Percentiles rank a stretch among this genome's conserved stretches.
These are phyloP conservation scores for Drosophila melanogaster DNA, from an alignment of 1,140 invertebrate genomes.

Conservation along the genomic window DNA sequence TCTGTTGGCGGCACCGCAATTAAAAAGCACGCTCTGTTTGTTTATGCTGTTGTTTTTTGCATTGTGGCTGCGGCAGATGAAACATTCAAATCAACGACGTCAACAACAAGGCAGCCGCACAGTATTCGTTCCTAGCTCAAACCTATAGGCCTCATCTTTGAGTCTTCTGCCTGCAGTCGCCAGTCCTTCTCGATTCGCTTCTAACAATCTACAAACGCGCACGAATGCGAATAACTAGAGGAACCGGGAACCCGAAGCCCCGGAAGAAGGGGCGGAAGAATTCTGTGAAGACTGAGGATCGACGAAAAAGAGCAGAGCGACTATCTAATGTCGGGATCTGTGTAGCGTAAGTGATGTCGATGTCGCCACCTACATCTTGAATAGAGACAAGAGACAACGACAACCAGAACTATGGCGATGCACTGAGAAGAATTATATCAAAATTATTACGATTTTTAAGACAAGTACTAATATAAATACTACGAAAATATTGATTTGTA, in stretches of 20 bases:
- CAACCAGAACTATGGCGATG: conserved; percentile 9
- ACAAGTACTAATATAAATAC: too few species aligned
- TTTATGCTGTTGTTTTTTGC: conserved; percentile 30
- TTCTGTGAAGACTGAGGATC: conserved; percentile 19
- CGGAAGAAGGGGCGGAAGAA: conserved; percentile 18
- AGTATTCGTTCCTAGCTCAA: conserved; percentile 7
- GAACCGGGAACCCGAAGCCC: neutral
- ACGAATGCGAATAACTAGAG: conserved; percentile 59
- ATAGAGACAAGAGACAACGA: conserved; percentile 35
- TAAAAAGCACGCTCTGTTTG: conserved; percentile 75
- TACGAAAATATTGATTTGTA: too few species aligned
- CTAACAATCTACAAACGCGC: conserved; percentile 71
- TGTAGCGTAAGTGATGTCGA: conserved; percentile 74
- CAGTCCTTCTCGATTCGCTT: conserved; percentile 8
- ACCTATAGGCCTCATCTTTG: conserved; percentile 13
- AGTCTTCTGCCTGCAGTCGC: neutral
- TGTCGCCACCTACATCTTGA: conserved; percentile 76
- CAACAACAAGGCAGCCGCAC: conserved; percentile 57
- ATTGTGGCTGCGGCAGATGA: conserved; percentile 74
- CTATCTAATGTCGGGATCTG: conserved; percentile 74
- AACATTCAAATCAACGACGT: conserved; percentile 78
- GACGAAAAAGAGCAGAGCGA: conserved; percentile 19
- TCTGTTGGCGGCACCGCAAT: conserved; percentile 76
- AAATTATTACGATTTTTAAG: neutral
- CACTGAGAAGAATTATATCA: conserved; percentile 16